Base-by-base conservation (phyloP, 1,140 invertebrate genomes). In the Lethrus apterus region DNA sequence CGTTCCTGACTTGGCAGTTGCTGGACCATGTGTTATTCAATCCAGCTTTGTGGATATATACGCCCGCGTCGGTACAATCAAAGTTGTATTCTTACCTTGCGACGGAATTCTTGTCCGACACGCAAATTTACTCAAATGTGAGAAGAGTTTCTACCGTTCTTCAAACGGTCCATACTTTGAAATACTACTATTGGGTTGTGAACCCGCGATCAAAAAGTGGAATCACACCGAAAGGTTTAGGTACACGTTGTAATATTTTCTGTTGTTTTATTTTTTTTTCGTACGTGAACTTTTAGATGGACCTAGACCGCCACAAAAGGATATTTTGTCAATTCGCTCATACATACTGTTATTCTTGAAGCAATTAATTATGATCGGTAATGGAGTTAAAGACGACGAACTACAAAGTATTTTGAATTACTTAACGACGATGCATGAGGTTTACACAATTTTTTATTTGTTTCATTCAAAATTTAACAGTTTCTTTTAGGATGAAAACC, bases 1-100 rank as follows among this genome's bases (percentile, higher is more conserved):
- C 78, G 69, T 81, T 81, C 72, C 72, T 81, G 60, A 86, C 81
- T 57, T 87, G 84, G 79, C 90, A 99, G 84, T 78, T 99, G 55
- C 78, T 99, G 74, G 96, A 99, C 71, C 92, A 98, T 73, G 86
- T 99, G 31, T 79, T 99, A 21, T 99, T 99, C 79, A 99, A 98
- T 78, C 93, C 95, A 4, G 90, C 92, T 18, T 74, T 99, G 31
- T 99, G 96, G 96, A 96, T 99, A 59, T 93, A 98, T 70, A 93
- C 94, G 9, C 88, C 91, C 33, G 89, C 93, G 9, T 82, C 86
- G 48, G 93, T 98, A n/a, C 96, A 99, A 72, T 90, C 90, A 24
- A 79, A 89, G 40, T 78, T 99, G 15, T 99, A 98, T 69, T 92
- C 89, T 54, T 99, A 98, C 72, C 73, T 99, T 67, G 93, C 94